Conservation (phyloP, 2,888 invertebrate genomes). For the Microchrysa polita region DNA sequence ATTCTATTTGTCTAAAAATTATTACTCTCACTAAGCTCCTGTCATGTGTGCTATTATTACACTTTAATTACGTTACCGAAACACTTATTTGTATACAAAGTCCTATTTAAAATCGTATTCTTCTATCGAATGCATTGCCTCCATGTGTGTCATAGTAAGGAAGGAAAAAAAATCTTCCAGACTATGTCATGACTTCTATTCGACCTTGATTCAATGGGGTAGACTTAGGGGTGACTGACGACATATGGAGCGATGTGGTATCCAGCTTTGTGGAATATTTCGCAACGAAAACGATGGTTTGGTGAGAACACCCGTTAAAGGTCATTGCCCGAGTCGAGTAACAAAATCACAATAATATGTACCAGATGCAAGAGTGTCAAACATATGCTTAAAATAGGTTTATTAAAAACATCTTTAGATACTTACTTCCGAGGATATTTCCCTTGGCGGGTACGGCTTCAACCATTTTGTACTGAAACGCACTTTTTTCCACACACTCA, state of each 20-base stretch:
- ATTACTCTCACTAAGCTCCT: too few species aligned
- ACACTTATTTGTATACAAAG: too few species aligned
- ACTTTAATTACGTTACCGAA: too few species aligned
- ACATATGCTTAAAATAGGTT: not conserved
- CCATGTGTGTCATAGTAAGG: too few species aligned
- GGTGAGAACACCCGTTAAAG: not conserved
- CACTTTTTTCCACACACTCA: not conserved
- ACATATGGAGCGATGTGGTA: not conserved
- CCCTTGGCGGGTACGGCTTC: conserved; percentile 70
- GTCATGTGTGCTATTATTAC: too few species aligned
- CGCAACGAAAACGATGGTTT: not conserved
- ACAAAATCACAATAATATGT: not conserved
- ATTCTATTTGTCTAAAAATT: too few species aligned
- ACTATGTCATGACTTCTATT: conserved; percentile 44
- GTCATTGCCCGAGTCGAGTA: not conserved
- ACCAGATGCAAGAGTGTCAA: not conserved
- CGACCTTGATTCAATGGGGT: conserved; percentile 40
- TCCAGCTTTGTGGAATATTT: not conserved
- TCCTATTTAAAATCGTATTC: not conserved
- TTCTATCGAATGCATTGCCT: conserved; percentile 14
- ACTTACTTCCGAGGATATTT: conserved; percentile 71
- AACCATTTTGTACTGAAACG: conserved; percentile 55
- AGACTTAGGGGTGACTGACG: too few species aligned
- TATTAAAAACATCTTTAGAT: too few species aligned
- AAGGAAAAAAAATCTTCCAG: not conserved